Percentiles rank a stretch among this genome's conserved stretches.
phyloP scores from a whole-genome alignment of 1,140 invertebrate species.

The Leptinotarsa undecemlineata region DNA sequence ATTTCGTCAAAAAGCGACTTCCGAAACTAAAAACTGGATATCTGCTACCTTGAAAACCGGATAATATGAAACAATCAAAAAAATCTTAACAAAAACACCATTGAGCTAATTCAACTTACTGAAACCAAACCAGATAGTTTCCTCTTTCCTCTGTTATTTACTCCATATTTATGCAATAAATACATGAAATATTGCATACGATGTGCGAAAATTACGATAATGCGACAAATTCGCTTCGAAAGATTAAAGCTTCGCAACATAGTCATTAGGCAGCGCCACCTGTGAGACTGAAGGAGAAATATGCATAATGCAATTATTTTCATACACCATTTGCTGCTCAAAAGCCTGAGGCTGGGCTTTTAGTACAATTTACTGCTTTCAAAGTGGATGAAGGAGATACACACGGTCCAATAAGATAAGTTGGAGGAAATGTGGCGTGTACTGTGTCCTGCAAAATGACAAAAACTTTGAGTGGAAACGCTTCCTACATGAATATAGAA shows the following conservation, averaged over 20 bases:
- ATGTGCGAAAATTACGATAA: slow-evolving; percentile 13
- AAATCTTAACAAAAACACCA: too few relatives aligned
- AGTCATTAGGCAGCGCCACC: slow-evolving; percentile 20
- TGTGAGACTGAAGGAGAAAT: slow-evolving; percentile 2
- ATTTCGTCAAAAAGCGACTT: too few relatives aligned
- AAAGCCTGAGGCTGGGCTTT: slow-evolving; percentile 10
- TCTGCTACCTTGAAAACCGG: too few relatives aligned
- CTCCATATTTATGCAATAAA: slow-evolving; percentile 9
- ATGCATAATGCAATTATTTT: slow-evolving; percentile 22
- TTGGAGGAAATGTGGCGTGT: not conserved
- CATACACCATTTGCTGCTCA: slow-evolving; percentile 16
- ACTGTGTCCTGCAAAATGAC: not conserved
- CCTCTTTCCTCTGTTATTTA: not conserved
- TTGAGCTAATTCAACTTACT: too few relatives aligned
- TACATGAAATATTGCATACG: slow-evolving; percentile 15
- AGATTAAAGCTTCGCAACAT: slow-evolving; percentile 13
- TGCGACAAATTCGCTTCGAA: slow-evolving; percentile 9
- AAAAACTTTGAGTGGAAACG: not conserved
- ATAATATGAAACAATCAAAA: too few relatives aligned
- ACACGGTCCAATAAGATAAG: slow-evolving; percentile 3
- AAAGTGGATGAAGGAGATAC: slow-evolving; percentile 7
- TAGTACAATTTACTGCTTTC: slow-evolving; percentile 1
- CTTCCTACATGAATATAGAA: too few relatives aligned
- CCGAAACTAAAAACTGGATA: too few relatives aligned
- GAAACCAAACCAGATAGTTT: too few relatives aligned